Conservation (phyloP, 2,113 vertebrate genomes). For the Calonectris borealis region DNA sequence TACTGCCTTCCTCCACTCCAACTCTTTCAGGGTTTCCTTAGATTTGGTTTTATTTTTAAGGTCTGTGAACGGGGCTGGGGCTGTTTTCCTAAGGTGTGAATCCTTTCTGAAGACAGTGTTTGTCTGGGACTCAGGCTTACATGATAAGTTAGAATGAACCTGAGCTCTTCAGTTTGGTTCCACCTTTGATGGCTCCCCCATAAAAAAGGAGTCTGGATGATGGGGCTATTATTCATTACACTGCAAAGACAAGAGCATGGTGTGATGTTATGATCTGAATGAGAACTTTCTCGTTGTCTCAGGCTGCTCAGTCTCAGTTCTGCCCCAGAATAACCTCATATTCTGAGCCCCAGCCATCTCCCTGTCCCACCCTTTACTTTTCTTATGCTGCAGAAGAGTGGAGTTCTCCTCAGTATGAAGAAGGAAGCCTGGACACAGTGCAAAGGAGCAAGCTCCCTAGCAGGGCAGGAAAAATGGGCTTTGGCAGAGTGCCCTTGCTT, state of each 20-base stretch:
- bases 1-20: neutral
- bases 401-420: neutral
- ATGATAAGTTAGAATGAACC: neutral
- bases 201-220: neutral
- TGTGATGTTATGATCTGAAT: neutral
- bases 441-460: neutral
- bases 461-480: neutral
- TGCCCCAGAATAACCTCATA: neutral
- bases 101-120: neutral
- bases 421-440: neutral
- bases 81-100: neutral
- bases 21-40: neutral
- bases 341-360: neutral
- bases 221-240: neutral
- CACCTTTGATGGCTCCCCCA: neutral
- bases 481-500: conserved; percentile 4
- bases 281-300: neutral
- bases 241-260: neutral
- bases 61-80: neutral
- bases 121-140: neutral
- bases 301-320: neutral
- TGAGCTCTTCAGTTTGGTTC: neutral
- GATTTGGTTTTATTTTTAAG: neutral
- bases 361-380: neutral
- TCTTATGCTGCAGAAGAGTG: neutral